Conservation (phyloP, 2,113 vertebrate genomes). For the Felis chaus region DNA sequence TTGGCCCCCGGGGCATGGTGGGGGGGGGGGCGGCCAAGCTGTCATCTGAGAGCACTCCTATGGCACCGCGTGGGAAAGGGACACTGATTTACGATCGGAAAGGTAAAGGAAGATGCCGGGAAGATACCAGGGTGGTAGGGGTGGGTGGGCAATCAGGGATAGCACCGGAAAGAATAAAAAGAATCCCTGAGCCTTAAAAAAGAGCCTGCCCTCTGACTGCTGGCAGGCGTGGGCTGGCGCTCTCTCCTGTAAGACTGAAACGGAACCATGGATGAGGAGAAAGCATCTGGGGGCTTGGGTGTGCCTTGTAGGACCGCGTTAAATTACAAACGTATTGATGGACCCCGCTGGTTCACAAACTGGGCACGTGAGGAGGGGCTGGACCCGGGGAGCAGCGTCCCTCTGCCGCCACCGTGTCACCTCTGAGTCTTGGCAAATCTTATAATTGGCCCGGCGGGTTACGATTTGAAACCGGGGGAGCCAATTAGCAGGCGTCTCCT, state of each 20-base stretch:
- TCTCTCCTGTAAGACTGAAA: conserved; percentile 91
- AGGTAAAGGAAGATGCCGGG: not conserved
- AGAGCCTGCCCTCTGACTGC: conserved; percentile 83
- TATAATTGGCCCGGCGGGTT: conserved; percentile 89
- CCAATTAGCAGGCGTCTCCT: conserved; percentile 89
- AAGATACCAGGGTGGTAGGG: not conserved
- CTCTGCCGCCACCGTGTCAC: conserved; percentile 3
- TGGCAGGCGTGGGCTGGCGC: conserved; percentile 85
- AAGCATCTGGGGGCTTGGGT: conserved; percentile 84
- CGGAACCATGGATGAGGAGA: conserved; percentile 90
- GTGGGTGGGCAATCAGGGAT: not conserved
- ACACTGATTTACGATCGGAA: conserved; percentile 83
- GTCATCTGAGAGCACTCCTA: not conserved
- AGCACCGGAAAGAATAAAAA: conserved; percentile 79
- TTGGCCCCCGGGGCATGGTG: not conserved
- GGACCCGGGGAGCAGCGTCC: conserved; percentile 68
- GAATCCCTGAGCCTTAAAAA: conserved; percentile 71
- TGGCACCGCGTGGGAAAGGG: not conserved
- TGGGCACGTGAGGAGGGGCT: conserved; percentile 69
- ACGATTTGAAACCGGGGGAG: conserved; percentile 86
- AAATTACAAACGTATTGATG: conserved; percentile 91
- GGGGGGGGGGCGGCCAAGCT: not conserved
- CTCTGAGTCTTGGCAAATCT: conserved; percentile 82
- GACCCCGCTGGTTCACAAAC: conserved; percentile 88
- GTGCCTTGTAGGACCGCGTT: conserved; percentile 88